Evolutionary conservation across 37 sponge, comb jelly and placozoan species (phyloP), one percentile per base, ranked within the genome.

Genomic region (Aplysina aerophoba): DNA sequence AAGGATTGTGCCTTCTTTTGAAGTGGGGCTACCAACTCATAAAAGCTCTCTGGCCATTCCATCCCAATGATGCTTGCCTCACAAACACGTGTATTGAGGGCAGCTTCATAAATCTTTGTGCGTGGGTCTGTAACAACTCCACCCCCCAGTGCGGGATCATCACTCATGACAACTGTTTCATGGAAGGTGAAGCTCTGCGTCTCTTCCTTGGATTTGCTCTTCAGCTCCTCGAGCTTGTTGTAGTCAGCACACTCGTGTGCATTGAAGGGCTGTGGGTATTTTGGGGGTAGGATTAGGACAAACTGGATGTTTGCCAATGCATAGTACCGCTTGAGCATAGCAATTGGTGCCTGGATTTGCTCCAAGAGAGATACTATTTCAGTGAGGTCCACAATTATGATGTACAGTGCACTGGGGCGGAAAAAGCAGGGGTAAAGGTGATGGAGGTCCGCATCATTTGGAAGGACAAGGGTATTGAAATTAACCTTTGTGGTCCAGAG

Each of bases 401-500:
- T 66, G 69, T 89, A 91, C 59, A 94, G 87, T 14, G 92, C 92
- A 69, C 79, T 68, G 55, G 85, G 35, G 5, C 84, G 87, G 72
- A 91, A 94, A 83, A 91, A 85, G 38, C 92, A 94, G 20, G 89
- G 90, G 71, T 87, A 94, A 39, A 91, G 50, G 41, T 82, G 81
- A 30, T 40, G 73, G 59, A 36, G 79, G 15, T 86, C 72, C 21
- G 41, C 40, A 57, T 39, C 62, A 68, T 88, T 86, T 13, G 90
- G 90, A 4, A 94, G 22, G 19, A 94, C 33, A 87, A 91, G 88
- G 22, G 91, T 94, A 63, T 88, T 90, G 87, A 94, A 94, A 55
- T 81, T 57, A 17, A 90, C 53, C 81, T 86, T 94, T 15, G 17
- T 69, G 33, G 78, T 15, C 15, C 25, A 21, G 53, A 75, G 24